Base-by-base conservation (phyloP, 2,797 vertebrate species). In the Melopsittacus undulatus region DNA sequence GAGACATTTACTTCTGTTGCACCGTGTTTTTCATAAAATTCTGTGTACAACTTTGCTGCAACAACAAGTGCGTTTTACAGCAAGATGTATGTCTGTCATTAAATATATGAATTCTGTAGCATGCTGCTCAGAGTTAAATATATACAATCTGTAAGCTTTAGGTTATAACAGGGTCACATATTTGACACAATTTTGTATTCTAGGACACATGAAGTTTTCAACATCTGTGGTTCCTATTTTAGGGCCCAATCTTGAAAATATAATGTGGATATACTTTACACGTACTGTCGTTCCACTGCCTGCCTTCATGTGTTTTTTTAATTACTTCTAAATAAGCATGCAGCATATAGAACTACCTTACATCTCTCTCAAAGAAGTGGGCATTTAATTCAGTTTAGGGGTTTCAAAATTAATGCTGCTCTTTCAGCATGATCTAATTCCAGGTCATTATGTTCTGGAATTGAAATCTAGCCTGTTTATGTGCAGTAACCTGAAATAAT, bases 161-260 rank as follows among this genome's bases (percentile, higher is more conserved):
- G 38, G 45, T 93, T 93, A 43, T 90, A 95, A 87, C 91, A 80
- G 61, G 86, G 86, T 94, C 72, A 75, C 42, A 3, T 90, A 84
- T 80, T 91, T 92, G 94, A 94, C 88, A 97, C 38, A 70, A 62
- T 93, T 74, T 78, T 93, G 36, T 78, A 57, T 93, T 96, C 92
- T 85, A 72, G 91, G 61, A 92, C 89, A 77, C 40, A 85, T 51
- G 61, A 95, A 91, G 66, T 95, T 94, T 93, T 92, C 94, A 97
- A 87, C 94, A 95, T 95, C 94, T 96, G 83, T 95, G 79, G 34
- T 69, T 92, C 84, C 78, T 93, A 70, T 95, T 96, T 96, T 89
- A 94, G 73, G 78, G 46, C 54, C 76, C 76, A 66, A 34, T 94
- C 85, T 88, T 94, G 86, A 82, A 95, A 95, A 92, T 36, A 54